These are phyloP conservation scores for Phymorhynchus buccinoides DNA, from an alignment of 1,140 invertebrate genomes.

Conservation along the genomic window DNA sequence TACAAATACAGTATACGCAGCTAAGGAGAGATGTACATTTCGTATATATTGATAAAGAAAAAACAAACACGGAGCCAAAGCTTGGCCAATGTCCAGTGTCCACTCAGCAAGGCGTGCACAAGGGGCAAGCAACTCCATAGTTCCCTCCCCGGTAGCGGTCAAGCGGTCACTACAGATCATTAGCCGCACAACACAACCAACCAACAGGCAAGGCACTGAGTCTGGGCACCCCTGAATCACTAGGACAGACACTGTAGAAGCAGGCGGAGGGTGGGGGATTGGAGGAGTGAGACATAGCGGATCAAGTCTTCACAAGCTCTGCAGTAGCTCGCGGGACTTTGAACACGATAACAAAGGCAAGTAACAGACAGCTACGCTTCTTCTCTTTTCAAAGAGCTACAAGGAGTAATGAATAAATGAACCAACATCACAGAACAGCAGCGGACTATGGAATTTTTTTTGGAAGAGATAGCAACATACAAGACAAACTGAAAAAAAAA, in stretches of 20 bases:
- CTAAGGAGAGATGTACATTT: not conserved
- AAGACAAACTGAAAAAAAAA: conserved; percentile 10
- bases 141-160: conserved; percentile 28
- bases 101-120: conserved; percentile 22
- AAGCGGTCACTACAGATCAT: conserved; percentile 28
- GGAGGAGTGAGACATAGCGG: not conserved
- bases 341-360: not conserved
- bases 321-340: not conserved
- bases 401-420: conserved; percentile 8
- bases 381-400: not conserved
- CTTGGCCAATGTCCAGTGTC: conserved; percentile 9
- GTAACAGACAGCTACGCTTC: not conserved
- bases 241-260: not conserved
- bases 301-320: not conserved
- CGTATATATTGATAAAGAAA: not conserved
- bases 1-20: not conserved
- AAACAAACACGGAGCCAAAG: not conserved
- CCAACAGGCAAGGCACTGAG: not conserved
- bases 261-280: not conserved
- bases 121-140: conserved; percentile 37
- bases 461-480: not conserved
- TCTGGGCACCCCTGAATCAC: not conserved
- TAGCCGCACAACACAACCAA: conserved; percentile 32
- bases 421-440: not conserved
- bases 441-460: not conserved